Conservation (phyloP, 2,888 invertebrate species). For the Acanthosoma haemorrhoidale region DNA sequence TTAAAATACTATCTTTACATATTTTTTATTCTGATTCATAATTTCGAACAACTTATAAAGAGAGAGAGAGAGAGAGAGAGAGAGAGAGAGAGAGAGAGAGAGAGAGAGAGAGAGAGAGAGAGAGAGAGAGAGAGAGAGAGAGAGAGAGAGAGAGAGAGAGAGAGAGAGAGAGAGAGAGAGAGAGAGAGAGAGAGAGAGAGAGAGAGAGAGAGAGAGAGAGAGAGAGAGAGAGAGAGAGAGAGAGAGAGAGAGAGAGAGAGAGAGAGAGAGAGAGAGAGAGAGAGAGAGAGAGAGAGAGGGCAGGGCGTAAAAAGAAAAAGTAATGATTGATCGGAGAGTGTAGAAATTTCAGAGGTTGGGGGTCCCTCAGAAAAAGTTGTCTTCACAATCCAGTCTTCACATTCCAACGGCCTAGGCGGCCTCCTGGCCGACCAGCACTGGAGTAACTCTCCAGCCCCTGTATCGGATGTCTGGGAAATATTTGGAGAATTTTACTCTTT, state of each 20-base stretch:
- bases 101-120: slow-evolving; percentile 6
- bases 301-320: neutral
- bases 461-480: no score
- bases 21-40: no score
- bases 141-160: slow-evolving; percentile 32
- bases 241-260: slow-evolving; percentile 17
- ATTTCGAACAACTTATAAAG: no score
- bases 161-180: slow-evolving; percentile 36
- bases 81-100: neutral
- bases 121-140: slow-evolving; percentile 27
- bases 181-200: slow-evolving; percentile 39
- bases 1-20: no score
- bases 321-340: neutral
- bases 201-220: slow-evolving; percentile 29
- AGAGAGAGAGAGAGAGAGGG: slow-evolving; percentile 6
- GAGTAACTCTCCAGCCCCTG: no score
- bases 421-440: no score
- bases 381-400: neutral
- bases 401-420: no score
- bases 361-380: neutral
- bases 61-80: neutral
- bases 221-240: slow-evolving; percentile 25
- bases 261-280: slow-evolving; percentile 9
- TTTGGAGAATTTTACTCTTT: no score
- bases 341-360: neutral